Evolutionary conservation across 1,140 invertebrate species (phyloP), one percentile per base, ranked within the genome.

Genomic region (Anagrus nilaparvatae): DNA sequence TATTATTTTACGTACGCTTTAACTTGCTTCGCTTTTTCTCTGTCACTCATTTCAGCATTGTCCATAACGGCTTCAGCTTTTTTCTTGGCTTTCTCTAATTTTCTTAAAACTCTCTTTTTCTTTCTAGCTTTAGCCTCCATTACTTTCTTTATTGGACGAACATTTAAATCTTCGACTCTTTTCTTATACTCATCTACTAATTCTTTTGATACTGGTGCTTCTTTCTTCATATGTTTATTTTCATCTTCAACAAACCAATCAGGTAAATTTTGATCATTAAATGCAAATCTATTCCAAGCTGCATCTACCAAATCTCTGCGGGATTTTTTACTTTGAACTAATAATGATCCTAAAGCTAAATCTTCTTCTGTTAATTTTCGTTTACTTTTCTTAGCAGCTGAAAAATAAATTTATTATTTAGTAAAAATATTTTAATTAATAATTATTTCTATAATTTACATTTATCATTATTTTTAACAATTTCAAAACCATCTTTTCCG

Each of bases 211-310:
- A 94, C 81, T 3, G 84, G 82, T 6, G 79, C 58, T 38, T 78
- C 76, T 59, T 81, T 84, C 40, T 68, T 77, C 79, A 88, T 91
- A 59, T 97, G 87, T 60, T 87, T 86, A 40, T 82, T 76, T 67
- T 99, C 97, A 56, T 99, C 96, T 45, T 90, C 76, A 0, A 80
- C 72, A 73, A 99, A 99, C 97, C 97, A 99, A 49, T 86, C 84
- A 0, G 97, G 97, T 23, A 99, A 66, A 59, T 87, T 78, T 7
- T 81, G 78, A 63, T 98, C 95, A 51, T 87, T 85, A 53, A 88
- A 88, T 0, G 78, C 76, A 58, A 86, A 94, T 49, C 90, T 76
- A 66, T 96, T 95, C 88, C 90, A 96, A 2, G 77, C 88, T 14
- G 73, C 80, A 64, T 97, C 91, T 18, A 84, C 72, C 8, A 97